Evolutionary conservation across 2,797 vertebrate species (phyloP).

Genomic region (Megalops cyprinoides): DNA sequence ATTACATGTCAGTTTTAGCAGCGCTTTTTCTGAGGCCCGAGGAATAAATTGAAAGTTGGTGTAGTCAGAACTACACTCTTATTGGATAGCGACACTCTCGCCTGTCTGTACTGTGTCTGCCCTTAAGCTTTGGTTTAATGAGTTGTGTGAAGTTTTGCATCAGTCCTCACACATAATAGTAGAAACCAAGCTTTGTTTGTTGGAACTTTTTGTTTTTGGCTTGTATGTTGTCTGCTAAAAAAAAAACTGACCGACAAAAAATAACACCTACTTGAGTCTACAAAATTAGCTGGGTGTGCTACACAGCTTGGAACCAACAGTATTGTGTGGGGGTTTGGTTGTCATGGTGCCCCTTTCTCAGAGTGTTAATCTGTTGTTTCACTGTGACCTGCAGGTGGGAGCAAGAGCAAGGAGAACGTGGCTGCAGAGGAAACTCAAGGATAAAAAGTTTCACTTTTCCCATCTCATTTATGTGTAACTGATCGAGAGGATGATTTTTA

Average conservation of each 20-base stretch:
- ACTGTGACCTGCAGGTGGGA: constrained; percentile 71
- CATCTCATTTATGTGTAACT: constrained; percentile 28
- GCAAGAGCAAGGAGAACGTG: constrained; percentile 66
- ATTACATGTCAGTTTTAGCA: background rate
- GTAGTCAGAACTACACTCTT: background rate
- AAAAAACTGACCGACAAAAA: too few relatives aligned
- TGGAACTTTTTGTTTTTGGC: background rate
- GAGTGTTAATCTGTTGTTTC: constrained; percentile 37
- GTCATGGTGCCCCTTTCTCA: too few relatives aligned
- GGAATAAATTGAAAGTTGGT: background rate
- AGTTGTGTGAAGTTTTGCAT: background rate
- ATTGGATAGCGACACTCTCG: background rate
- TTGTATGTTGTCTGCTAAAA: background rate
- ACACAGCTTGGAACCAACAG: background rate
- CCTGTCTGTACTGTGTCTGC: background rate
- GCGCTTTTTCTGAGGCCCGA: constrained; percentile 43
- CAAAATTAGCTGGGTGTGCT: too few relatives aligned
- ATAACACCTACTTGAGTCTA: too few relatives aligned
- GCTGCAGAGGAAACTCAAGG: constrained; percentile 75
- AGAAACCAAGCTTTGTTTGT: too few relatives aligned
- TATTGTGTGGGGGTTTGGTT: background rate
- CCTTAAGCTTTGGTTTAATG: background rate
- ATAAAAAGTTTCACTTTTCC: constrained; percentile 56
- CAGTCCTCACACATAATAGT: background rate
- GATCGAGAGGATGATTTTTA: constrained; percentile 29